Conservation (phyloP, 2,888 invertebrate species). For the Drosophila paranaensis region DNA sequence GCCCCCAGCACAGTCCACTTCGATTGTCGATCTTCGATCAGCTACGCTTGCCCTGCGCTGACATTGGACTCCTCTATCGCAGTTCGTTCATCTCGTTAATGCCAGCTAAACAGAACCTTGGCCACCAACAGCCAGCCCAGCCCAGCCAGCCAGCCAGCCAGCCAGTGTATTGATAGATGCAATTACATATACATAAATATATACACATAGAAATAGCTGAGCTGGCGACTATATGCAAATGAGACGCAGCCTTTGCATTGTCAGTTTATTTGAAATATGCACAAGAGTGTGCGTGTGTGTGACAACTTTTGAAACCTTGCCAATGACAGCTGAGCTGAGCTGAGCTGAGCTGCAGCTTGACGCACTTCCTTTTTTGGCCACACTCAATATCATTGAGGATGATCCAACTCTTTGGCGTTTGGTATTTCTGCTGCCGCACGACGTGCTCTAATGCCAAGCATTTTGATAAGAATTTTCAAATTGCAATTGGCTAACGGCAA, state of each 20-base stretch:
- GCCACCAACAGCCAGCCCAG: slow-evolving; percentile 42
- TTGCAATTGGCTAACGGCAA: slow-evolving; percentile 53
- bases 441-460: slow-evolving; percentile 53
- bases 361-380: slow-evolving; percentile 42
- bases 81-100: slow-evolving; percentile 57
- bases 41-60: slow-evolving; percentile 31
- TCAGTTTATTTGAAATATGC: slow-evolving; percentile 42
- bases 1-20: neutral
- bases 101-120: slow-evolving; percentile 36
- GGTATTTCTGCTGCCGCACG: neutral
- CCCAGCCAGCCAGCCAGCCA: too few relatives aligned
- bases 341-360: slow-evolving; percentile 10
- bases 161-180: slow-evolving; percentile 33
- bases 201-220: neutral
- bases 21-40: slow-evolving; percentile 1
- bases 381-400: slow-evolving; percentile 24
- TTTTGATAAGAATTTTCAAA: slow-evolving; percentile 65
- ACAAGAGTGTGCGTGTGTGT: slow-evolving; percentile 18
- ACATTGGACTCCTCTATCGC: slow-evolving; percentile 57
- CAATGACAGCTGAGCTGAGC: slow-evolving; percentile 15
- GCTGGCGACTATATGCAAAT: slow-evolving; percentile 46
- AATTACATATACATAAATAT: slow-evolving; percentile 35
- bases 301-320: slow-evolving; percentile 32
- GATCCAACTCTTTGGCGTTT: slow-evolving; percentile 17
- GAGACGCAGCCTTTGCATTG: slow-evolving; percentile 31